These are phyloP conservation scores for Plebejus anna DNA, from an alignment of 2,888 invertebrate species.

Conservation along the genomic window DNA sequence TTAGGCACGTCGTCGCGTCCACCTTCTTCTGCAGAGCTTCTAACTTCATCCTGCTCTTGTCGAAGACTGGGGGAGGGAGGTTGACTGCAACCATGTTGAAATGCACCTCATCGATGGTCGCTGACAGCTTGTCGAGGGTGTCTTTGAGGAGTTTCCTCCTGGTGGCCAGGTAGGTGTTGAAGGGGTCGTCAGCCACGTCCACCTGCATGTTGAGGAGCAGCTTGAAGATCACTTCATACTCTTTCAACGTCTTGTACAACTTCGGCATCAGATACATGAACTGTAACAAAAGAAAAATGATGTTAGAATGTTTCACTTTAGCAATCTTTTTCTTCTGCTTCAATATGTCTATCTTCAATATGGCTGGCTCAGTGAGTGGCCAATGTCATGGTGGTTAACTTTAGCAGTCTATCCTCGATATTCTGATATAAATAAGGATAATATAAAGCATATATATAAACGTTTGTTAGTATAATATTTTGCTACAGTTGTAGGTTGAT, in stretches of 20 bases:
- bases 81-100: constrained; percentile 64
- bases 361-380: no score
- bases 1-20: constrained; percentile 75
- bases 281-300: constrained; percentile 73
- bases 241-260: constrained; percentile 73
- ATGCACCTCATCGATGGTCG: constrained; percentile 78
- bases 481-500: no score
- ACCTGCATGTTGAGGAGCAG: constrained; percentile 57
- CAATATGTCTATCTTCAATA: no score
- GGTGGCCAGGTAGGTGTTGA: constrained; percentile 64
- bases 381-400: no score
- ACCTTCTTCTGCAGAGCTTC: constrained; percentile 59
- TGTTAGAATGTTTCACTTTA: constrained; percentile 36
- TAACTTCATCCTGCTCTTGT: constrained; percentile 60
- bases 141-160: constrained; percentile 61
- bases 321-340: no score
- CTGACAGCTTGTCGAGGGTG: constrained; percentile 69
- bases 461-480: no score
- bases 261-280: constrained; percentile 77
- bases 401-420: no score
- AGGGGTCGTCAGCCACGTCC: constrained; percentile 63
- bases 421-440: no score
- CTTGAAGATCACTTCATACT: constrained; percentile 63
- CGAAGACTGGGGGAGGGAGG: constrained; percentile 56
- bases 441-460: no score